Base-by-base conservation (phyloP, 2,797 vertebrate genomes). In the Anguilla pacifica region DNA sequence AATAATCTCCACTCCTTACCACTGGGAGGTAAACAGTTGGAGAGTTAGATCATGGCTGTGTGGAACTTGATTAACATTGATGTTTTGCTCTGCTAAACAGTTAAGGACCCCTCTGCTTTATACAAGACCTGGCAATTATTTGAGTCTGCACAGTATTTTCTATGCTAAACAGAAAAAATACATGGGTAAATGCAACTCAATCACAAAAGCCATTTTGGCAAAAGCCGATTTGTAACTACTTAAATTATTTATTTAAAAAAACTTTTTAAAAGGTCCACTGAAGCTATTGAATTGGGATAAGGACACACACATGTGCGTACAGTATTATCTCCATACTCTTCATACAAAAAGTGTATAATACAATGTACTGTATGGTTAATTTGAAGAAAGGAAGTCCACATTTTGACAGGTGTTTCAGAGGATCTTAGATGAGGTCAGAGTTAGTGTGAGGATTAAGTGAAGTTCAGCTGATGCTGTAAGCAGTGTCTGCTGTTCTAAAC, bases 1-100 rank as follows among this genome's bases (percentile, higher is more conserved):
- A 99, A 95, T 99, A 99, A 95, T 99, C 97, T 89, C 98, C 98
- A 94, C 98, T 98, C 95, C 98, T 97, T 92, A 99, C 97, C 98
- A 99, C 98, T 99, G 95, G 92, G 95, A 89, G 67, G 77, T 84
- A 89, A 70, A 87, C 61, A 25, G 57, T 46, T 35, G 53, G n/a
- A 84, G 39, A 87, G 31, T 31, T 61, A 85, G 67, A 2, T 2
- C 61, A 84, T 3, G 17, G 11, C 39, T 43, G 57, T 46, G 84
- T 70, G 17, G 19, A 31, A 74, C 31, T 31, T 74, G 70, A 74
- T 74, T n/a, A 82, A 46, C 49, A 13, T 7, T 6, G 35, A 31
- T 74, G 28, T 35, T n/a, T 74, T 74, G 13, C 10, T 49, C 9
- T 84, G 49, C 11, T n/a, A 35, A 46, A 59, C 31, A 81, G 72